Evolutionary conservation across 1,140 invertebrate species (phyloP).

Genomic region (Conopomorpha cramerella): DNA sequence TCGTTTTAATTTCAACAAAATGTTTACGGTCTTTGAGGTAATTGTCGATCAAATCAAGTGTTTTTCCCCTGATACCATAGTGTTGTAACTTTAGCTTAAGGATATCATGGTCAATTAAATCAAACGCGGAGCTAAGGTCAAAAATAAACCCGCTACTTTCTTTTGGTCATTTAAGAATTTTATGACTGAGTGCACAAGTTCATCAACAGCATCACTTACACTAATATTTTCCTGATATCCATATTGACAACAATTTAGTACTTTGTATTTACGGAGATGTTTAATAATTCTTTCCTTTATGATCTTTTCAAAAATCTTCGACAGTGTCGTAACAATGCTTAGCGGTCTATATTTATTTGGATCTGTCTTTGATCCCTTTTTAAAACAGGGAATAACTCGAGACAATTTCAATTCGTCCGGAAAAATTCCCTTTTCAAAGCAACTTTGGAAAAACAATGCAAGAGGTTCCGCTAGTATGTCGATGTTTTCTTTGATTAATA

Average conservation of each 20-base stretch:
- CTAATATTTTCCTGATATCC: constrained; percentile 6
- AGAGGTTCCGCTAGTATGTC: not conserved
- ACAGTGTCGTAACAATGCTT: constrained; percentile 3
- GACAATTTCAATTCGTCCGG: not conserved
- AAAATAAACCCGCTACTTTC: constrained; percentile 2
- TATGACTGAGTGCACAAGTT: constrained; percentile 3
- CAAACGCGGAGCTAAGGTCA: constrained; percentile 1
- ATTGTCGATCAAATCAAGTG: no score
- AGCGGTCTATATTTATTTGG: constrained; percentile 7
- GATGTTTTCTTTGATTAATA: not conserved
- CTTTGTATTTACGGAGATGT: constrained; percentile 2
- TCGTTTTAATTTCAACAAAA: no score
- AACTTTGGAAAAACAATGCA: not conserved
- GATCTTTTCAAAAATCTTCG: constrained; percentile 9
- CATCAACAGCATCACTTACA: constrained; percentile 2
- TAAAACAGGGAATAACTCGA: not conserved
- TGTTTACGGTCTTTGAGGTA: no score
- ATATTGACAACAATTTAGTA: constrained; percentile 7
- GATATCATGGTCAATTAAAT: no score
- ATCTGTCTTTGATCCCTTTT: constrained; percentile 1
- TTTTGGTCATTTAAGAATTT: not conserved
- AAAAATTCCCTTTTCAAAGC: not conserved
- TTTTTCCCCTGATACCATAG: no score
- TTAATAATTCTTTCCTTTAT: constrained; percentile 4
- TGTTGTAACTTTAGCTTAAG: no score